Base-by-base conservation (phyloP, 2,888 invertebrate species). In the Automeris io region DNA sequence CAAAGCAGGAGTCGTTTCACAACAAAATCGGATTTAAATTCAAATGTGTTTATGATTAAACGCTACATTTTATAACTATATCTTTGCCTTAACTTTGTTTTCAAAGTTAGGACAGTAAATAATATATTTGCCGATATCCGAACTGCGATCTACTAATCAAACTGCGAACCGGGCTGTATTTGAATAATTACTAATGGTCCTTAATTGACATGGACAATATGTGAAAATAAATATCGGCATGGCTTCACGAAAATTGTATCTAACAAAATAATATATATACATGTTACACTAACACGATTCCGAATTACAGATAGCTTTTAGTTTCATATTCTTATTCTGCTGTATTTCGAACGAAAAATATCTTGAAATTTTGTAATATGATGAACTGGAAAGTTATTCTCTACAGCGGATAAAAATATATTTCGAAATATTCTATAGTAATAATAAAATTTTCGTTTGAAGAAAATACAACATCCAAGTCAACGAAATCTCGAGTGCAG, bases 141-240 rank as follows among this genome's bases (percentile, higher is more conserved):
- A 55, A 48, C 41, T 50, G 24, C 33, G 29, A 21, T 44, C 44
- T 2, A 45, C 42, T 55, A 54, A 58, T 51, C 56, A 45, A 33
- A 49, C 47, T 24, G 31, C 12, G 22, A 21, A 11, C 12, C 31
- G 40, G 36, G 38, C 48, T 56, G 54, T 55, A 57, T 65, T 61
- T 61, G 57, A 61, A 64, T 65, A 64, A 64, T 63, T 59, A 58
- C 57, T 53, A 61, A 61, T 61, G 58, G 46, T 41, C 39, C n/a
- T n/a, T n/a, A n/a, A n/a, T n/a, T n/a, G n/a, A n/a, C n/a, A n/a
- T n/a, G n/a, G 39, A 39, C 42, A 41, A 55, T 53, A 57, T 47
- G 13, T 34, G 37, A 35, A 34, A 42, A 16, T 5, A 33, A 23
- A 31, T 26, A 16, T 23, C 7, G 21, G 22, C 2, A 6, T 8